Evolutionary conservation across 2,113 vertebrate genomes (phyloP), one percentile per base, ranked within the genome.

Genomic region (Equus quagga): DNA sequence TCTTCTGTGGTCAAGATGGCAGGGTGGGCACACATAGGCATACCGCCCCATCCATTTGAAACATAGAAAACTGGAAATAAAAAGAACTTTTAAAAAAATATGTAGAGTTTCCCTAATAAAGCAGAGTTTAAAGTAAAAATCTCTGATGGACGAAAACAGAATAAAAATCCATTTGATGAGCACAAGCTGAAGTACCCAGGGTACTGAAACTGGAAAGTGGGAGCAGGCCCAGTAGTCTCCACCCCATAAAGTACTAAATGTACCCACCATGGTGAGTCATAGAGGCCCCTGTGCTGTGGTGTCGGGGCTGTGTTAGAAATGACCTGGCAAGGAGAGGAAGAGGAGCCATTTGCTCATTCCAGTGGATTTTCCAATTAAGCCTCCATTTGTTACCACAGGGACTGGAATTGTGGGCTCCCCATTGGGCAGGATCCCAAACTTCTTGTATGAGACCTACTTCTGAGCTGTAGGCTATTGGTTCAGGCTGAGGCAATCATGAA

Each of bases 81-180:
- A 36, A 33, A 49, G 0, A n/a, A 4, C 1, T 14, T 79, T 28
- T 33, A 11, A 41, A 31, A 72, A 92, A 75, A 36, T 41, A 56
- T 44, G 12, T 14, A 69, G 13, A 54, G 8, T 79, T 93, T 90
- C 17, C 6, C 81, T 65, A 49, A 76, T 49, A 73, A 90, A 82
- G 31, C 62, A 64, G n/a, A 82, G 87, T 70, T 95, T 78, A 76
- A 82, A 89, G 49, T 85, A 58, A 86, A 69, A 60, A 44, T 51
- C 9, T 95, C 51, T 72, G 36, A 58, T 87, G 26, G 82, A 10
- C 9, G 86, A 89, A 81, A 85, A 5, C 49, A 90, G 49, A 90
- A 41, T 70, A 24, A 78, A 90, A 95, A 49, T 78, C 4, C 15
- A 41, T 1, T n/a, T n/a, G 3, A 46, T 33, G 11, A 89, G 12